phyloP scores from a whole-genome alignment of 2,888 invertebrate species.

The Auanema freiburgensis region DNA sequence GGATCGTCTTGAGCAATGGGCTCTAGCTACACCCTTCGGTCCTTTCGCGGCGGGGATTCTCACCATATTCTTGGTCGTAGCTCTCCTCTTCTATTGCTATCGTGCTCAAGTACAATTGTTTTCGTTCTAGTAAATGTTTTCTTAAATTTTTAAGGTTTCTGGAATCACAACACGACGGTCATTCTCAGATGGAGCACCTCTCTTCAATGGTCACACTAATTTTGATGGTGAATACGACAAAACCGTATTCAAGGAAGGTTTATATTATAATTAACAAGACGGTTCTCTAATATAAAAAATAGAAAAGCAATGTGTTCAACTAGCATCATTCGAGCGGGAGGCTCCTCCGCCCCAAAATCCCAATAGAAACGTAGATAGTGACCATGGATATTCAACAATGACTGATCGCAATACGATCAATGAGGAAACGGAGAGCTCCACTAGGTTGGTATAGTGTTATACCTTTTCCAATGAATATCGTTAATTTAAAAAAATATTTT shows the following conservation, averaged over 20 bases:
- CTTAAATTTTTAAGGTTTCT: too few relatives aligned
- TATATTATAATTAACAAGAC: too few relatives aligned
- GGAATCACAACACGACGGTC: too few relatives aligned
- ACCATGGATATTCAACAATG: slow-evolving; percentile 92
- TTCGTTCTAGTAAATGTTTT: not conserved
- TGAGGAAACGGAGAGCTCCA: slow-evolving; percentile 18
- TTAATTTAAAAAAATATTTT: too few relatives aligned
- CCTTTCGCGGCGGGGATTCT: slow-evolving; percentile 14
- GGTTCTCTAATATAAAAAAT: too few relatives aligned
- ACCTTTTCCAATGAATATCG: too few relatives aligned
- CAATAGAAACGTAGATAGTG: slow-evolving; percentile 68
- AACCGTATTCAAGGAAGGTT: slow-evolving; percentile 17
- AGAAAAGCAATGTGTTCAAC: slow-evolving; percentile 17
- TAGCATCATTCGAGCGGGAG: slow-evolving; percentile 70
- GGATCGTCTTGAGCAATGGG: slow-evolving; percentile 13
- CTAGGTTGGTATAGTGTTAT: too few relatives aligned
- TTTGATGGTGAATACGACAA: slow-evolving; percentile 14
- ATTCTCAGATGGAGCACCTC: slow-evolving; percentile 7
- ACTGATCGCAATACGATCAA: slow-evolving; percentile 70
- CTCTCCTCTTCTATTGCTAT: slow-evolving; percentile 16
- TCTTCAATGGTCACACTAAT: slow-evolving; percentile 9
- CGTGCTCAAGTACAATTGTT: slow-evolving; percentile 9
- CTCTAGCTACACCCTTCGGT: slow-evolving; percentile 12
- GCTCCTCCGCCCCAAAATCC: slow-evolving; percentile 66
- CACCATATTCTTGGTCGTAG: slow-evolving; percentile 4